Evolutionary conservation across 2,888 invertebrate species (phyloP).

Genomic region (Dexiosoma caninum): DNA sequence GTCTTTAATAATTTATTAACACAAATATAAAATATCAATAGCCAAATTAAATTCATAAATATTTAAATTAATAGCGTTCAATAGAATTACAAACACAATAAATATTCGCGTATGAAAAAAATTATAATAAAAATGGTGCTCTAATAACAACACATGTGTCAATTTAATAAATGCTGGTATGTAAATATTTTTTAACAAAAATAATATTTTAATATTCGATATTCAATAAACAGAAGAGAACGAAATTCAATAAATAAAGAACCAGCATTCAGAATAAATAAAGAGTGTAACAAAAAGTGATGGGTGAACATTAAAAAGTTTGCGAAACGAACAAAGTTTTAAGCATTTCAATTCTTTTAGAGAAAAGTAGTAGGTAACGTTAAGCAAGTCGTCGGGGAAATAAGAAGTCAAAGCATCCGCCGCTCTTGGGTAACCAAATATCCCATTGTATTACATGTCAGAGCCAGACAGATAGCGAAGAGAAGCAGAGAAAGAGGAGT

Average conservation of each 20-base stretch:
- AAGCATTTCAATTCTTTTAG: too few species aligned
- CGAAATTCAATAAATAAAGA: neutral
- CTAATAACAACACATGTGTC: constrained; percentile 45
- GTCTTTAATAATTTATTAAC: neutral
- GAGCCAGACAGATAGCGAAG: too few species aligned
- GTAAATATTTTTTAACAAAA: constrained; percentile 2
- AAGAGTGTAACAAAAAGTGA: neutral
- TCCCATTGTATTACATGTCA: too few species aligned
- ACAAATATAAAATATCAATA: neutral
- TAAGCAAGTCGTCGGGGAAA: too few species aligned
- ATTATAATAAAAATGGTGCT: constrained; percentile 45
- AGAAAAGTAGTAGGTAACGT: too few species aligned
- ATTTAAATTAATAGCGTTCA: neutral
- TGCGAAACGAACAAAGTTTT: too few species aligned
- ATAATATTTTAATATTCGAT: constrained; percentile 5
- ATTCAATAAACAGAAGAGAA: constrained; percentile 9
- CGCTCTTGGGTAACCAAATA: too few species aligned
- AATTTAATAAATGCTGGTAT: neutral
- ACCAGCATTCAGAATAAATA: neutral
- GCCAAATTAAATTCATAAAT: constrained; percentile 3
- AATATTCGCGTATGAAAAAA: neutral
- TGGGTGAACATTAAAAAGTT: too few species aligned
- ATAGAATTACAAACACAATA: neutral
- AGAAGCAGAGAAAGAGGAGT: too few species aligned
- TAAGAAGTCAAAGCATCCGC: too few species aligned